These are phyloP conservation scores for Pangasianodon hypophthalmus DNA, from an alignment of 2,113 vertebrate genomes.

Conservation along the genomic window DNA sequence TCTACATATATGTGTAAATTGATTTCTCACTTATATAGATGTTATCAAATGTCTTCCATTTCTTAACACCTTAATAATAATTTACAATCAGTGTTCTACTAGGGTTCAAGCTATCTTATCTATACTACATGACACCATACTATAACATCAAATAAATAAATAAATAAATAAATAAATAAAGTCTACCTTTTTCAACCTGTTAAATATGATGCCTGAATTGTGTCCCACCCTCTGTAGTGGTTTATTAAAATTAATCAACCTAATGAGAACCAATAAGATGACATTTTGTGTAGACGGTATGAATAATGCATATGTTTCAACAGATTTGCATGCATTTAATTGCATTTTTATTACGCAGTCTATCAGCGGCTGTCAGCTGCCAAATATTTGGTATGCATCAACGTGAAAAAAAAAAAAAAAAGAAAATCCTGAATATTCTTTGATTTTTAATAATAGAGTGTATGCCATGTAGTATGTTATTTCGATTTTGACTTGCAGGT, in stretches of 20 bases:
- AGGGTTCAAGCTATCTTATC: background rate
- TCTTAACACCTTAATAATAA: background rate
- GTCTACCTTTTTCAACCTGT: constrained; percentile 27
- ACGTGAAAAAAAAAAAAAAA: background rate
- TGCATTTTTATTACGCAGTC: constrained; percentile 64
- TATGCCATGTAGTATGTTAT: background rate
- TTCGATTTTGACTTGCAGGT: background rate
- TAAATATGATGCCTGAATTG: constrained; percentile 26
- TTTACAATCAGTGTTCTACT: background rate
- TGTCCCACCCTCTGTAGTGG: constrained; percentile 53
- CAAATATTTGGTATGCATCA: constrained; percentile 59
- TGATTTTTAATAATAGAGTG: background rate
- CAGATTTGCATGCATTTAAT: constrained; percentile 72
- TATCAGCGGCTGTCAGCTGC: constrained; percentile 62
- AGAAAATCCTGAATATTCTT: background rate
- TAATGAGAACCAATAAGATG: constrained; percentile 73
- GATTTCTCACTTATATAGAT: background rate
- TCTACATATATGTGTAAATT: background rate
- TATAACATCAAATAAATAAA: background rate
- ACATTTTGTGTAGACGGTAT: constrained; percentile 77
- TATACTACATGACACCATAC: background rate
- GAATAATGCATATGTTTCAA: constrained; percentile 75
- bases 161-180: background rate
- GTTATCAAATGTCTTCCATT: background rate
- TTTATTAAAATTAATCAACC: constrained; percentile 78